Percentiles rank a stretch among this genome's conserved stretches.
These are phyloP conservation scores for Lycaon pictus DNA, from an alignment of 2,113 vertebrate genomes.

Conservation along the genomic window DNA sequence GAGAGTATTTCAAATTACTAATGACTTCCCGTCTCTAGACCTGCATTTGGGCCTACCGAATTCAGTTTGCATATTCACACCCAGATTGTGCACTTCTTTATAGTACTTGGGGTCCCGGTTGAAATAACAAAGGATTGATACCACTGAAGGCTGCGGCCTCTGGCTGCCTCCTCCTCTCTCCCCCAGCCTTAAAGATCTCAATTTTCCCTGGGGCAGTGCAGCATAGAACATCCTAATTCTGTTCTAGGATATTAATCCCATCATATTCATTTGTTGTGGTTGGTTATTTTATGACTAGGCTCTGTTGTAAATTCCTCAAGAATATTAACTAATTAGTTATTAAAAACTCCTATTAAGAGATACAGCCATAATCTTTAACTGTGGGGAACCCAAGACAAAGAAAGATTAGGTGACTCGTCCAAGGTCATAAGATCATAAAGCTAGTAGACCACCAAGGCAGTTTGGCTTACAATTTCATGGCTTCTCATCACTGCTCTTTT, in stretches of 20 bases:
- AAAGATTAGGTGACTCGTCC: background rate
- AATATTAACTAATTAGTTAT: background rate
- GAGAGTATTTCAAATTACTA: background rate
- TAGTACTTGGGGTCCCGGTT: background rate
- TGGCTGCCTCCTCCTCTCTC: background rate
- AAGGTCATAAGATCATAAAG: background rate
- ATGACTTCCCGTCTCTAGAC: background rate
- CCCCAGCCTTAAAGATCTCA: background rate
- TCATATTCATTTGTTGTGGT: background rate
- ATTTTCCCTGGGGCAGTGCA: background rate
- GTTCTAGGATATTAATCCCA: background rate
- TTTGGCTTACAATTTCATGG: background rate
- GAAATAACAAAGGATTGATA: background rate
- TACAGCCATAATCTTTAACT: background rate
- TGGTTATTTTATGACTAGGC: background rate
- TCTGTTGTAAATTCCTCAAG: background rate
- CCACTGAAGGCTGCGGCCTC: background rate
- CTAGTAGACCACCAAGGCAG: no score
- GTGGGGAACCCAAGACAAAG: background rate
- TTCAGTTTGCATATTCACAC: background rate
- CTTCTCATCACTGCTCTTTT: background rate
- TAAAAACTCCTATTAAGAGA: background rate
- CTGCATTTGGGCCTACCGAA: background rate
- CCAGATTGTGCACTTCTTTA: background rate
- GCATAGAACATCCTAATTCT: background rate